A percentile compares a stretch with the other conserved stretches of the same genome.
phyloP scores from a whole-genome alignment of 1,140 invertebrate species.

The Coenobita brevimanus region DNA sequence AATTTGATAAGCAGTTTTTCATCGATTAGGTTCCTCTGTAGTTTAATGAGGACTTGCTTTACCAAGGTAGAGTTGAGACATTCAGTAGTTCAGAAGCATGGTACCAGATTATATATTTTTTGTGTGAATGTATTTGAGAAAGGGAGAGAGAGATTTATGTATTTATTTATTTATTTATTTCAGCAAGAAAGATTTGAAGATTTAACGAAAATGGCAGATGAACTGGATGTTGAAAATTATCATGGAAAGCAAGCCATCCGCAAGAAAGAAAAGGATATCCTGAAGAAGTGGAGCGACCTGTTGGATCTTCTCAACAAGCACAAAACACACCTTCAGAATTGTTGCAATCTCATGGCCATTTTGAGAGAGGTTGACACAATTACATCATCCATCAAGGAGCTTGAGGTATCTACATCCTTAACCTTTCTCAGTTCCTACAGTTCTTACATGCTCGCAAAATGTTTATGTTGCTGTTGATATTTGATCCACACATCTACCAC shows the following conservation, averaged over 20 bases:
- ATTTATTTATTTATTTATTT: slow-evolving; percentile 9
- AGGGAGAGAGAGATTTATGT: neutral
- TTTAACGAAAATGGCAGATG: slow-evolving; percentile 77
- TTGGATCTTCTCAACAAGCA: slow-evolving; percentile 90
- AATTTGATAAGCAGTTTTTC: too few species aligned
- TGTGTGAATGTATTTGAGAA: too few species aligned
- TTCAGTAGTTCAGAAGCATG: too few species aligned
- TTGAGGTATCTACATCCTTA: slow-evolving; percentile 78
- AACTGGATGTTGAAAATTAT: slow-evolving; percentile 90
- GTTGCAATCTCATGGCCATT: slow-evolving; percentile 87
- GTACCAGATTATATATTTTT: too few species aligned
- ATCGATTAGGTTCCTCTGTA: too few species aligned
- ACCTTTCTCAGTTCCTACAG: neutral
- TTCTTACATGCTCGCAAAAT: too few species aligned
- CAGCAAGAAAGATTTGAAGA: slow-evolving; percentile 95
- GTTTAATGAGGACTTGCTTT: too few species aligned
- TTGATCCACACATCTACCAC: too few species aligned
- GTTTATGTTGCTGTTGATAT: too few species aligned
- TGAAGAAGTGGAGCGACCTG: slow-evolving; percentile 90
- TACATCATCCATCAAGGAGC: slow-evolving; percentile 84
- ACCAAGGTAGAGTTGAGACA: too few species aligned
- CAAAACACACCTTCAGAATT: slow-evolving; percentile 83
- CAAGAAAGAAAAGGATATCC: slow-evolving; percentile 88
- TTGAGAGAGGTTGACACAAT: slow-evolving; percentile 95
- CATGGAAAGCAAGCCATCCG: slow-evolving; percentile 90